These are phyloP conservation scores for human DNA, from an alignment of 2,113 vertebrate species.

Conservation along the genomic window GRCh38 chr14:35290001-35290500, in stretches of 20 bases:
- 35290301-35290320: not conserved
- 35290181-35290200: not conserved
- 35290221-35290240: not conserved
- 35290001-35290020: not conserved
- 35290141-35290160: not conserved
- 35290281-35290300: not conserved
- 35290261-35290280: not conserved
- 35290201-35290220: not conserved
- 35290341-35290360: not conserved
- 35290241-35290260: not conserved
- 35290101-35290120: not conserved
- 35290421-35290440: constrained; percentile 21
- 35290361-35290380: not conserved
- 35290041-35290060: not conserved
- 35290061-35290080: not conserved
- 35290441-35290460: constrained; percentile 46
- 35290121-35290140: constrained; percentile 25
- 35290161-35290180: not conserved
- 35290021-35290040: not conserved
- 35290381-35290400: not conserved
- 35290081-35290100: not conserved
- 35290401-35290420: constrained; percentile 15
- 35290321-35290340: not conserved
- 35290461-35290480: not conserved
- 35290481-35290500: constrained; percentile 52